Base-by-base conservation (phyloP, 2,113 vertebrate species). In the Hippocampus guttulatus region DNA sequence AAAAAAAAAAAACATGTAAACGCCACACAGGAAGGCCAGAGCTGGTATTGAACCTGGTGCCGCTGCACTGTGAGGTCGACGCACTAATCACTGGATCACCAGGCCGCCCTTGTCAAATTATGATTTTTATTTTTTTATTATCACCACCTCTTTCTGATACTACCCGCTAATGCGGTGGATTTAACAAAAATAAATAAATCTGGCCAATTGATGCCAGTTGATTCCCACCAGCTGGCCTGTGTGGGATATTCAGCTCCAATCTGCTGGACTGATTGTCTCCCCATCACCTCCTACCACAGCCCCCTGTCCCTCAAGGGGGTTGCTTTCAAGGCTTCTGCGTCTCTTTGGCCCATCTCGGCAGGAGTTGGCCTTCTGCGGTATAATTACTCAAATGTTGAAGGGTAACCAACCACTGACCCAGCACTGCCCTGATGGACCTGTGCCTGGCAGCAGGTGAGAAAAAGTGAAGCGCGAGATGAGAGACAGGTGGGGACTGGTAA, bases 241-340 rank as follows among this genome's bases (percentile, higher is more conserved):
- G 73, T 78, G 27, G 68, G 82, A 81, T 81, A 75, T 85, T 88
- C 78, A 78, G 51, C 70, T 87, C 74, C 72, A 84, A 85, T 90
- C 81, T 90, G 71, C 58, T 55, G 73, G 57, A 89, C 83, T 87
- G 88, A 91, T 91, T 91, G 83, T 81, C 84, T 87, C 82, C 85
- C 78, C 64, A 38, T 60, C 67, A 61, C 15, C n/a, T 76, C 61
- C 54, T 72, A 65, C 41, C 20, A 25, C 41, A 7, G 23, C 5
- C 45, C 64, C 70, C 49, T 8, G 23, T 43, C 1, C 27, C 7
- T 33, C 64, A 69, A 30, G 2, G 49, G 30, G 70, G 71, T 74
- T 71, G 68, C 75, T 89, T 75, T 87, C 73, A 58, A 81, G 79
- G 81, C 83, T 85, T 83, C 84, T 88, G 88, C 78, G 81, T 88